phyloP scores from a whole-genome alignment of 2,888 invertebrate genomes.

The Xestia rhomboidea region DNA sequence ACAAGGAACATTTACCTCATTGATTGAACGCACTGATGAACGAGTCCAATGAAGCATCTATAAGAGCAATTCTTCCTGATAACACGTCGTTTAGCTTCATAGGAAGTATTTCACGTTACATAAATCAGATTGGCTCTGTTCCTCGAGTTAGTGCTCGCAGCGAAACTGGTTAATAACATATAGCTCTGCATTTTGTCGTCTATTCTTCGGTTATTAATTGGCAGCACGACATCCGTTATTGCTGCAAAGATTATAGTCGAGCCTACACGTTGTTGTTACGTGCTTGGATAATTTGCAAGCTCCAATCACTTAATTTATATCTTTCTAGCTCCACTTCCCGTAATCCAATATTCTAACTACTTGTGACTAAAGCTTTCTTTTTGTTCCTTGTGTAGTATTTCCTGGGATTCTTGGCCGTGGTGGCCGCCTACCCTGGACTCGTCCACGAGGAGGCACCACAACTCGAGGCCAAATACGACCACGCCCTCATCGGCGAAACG shows the following conservation, averaged over 20 bases:
- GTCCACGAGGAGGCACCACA: constrained; percentile 86
- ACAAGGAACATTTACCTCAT: constrained; percentile 43
- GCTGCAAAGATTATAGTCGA: constrained; percentile 33
- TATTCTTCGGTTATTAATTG: constrained; percentile 61
- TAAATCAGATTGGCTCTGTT: constrained; percentile 71
- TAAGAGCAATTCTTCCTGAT: constrained; percentile 75
- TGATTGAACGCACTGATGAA: constrained; percentile 69
- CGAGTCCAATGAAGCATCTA: constrained; percentile 74
- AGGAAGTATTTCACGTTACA: constrained; percentile 82
- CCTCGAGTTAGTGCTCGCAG: constrained; percentile 72
- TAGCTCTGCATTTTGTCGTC: constrained; percentile 57
- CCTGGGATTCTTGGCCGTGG: constrained; percentile 87
- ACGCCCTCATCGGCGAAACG: constrained; percentile 84
- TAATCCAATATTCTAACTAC: constrained; percentile 4
- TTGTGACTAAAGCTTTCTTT: constrained; percentile 24
- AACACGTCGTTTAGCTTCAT: constrained; percentile 45
- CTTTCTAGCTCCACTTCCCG: constrained; percentile 21
- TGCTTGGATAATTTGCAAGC: constrained; percentile 33
- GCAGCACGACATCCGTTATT: constrained; percentile 50
- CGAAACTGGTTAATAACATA: constrained; percentile 74
- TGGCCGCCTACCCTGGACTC: constrained; percentile 85
- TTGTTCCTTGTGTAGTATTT: constrained; percentile 81
- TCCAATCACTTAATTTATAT: constrained; percentile 19
- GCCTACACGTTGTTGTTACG: constrained; percentile 31
- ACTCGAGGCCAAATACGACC: constrained; percentile 82